These are phyloP conservation scores for Mactra quadrangularis DNA, from an alignment of 1,140 invertebrate genomes.

Conservation along the genomic window DNA sequence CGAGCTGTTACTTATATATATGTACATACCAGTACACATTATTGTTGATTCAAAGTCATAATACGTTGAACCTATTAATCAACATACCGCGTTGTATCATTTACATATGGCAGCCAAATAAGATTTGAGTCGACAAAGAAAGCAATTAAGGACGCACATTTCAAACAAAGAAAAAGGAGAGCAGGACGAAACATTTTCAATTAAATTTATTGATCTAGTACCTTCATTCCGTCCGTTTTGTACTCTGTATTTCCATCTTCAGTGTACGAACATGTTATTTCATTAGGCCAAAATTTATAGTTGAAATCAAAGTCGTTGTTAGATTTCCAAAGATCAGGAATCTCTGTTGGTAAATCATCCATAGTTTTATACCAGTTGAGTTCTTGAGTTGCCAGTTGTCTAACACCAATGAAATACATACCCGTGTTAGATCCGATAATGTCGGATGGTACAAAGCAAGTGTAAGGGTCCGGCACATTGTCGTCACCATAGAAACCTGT, in stretches of 20 bases:
- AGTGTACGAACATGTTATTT: conserved; percentile 8
- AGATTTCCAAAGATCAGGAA: conserved; percentile 63
- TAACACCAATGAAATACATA: conserved; percentile 66
- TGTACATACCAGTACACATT: too few species aligned
- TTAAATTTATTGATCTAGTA: too few species aligned
- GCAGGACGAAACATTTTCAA: too few species aligned
- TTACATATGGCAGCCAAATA: too few species aligned
- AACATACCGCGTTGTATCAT: too few species aligned
- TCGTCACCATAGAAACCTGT: conserved; percentile 32
- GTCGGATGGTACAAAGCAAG: conserved; percentile 64
- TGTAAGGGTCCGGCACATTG: conserved; percentile 58
- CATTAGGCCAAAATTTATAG: neutral
- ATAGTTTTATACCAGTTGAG: conserved; percentile 52
- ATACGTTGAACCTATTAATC: too few species aligned
- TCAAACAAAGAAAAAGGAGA: too few species aligned
- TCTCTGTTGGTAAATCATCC: conserved; percentile 66
- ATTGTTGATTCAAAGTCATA: too few species aligned
- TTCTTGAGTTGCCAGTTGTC: conserved; percentile 67
- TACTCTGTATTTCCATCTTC: neutral
- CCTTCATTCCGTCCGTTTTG: conserved; percentile 68
- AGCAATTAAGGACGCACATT: too few species aligned
- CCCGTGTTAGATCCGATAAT: conserved; percentile 65
- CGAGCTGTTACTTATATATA: too few species aligned
- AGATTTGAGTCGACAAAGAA: too few species aligned
- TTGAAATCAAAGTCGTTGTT: conserved; percentile 1